These are phyloP conservation scores for Cheirogaleus major DNA, from an alignment of 2,797 vertebrate genomes.

Conservation along the genomic window DNA sequence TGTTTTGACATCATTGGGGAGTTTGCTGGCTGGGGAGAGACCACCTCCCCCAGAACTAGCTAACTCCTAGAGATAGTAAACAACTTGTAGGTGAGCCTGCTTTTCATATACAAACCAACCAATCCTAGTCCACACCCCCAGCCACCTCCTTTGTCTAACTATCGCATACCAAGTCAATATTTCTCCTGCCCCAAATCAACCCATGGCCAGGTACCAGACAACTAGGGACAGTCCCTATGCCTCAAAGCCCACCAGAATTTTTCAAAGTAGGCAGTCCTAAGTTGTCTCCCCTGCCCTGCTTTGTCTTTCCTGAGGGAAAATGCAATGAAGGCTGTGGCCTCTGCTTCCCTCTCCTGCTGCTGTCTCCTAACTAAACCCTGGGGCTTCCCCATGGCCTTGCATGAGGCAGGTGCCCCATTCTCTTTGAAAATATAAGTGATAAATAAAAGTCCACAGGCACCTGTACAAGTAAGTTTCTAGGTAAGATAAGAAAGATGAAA, in stretches of 20 bases:
- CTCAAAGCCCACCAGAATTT: neutral
- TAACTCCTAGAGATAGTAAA: neutral
- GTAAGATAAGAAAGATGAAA: neutral
- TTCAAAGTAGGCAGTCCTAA: neutral
- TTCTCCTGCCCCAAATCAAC: too few species aligned
- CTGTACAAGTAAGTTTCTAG: neutral
- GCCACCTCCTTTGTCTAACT: neutral
- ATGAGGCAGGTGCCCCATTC: neutral
- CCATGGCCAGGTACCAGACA: too few species aligned
- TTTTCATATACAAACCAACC: neutral
- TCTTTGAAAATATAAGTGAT: neutral
- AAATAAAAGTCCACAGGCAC: neutral
- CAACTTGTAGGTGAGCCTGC: neutral
- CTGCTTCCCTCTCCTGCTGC: neutral
- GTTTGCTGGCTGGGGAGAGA: neutral
- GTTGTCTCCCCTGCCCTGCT: too few species aligned
- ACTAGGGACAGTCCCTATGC: neutral
- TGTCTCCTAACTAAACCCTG: neutral
- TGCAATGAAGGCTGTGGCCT: neutral
- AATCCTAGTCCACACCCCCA: neutral
- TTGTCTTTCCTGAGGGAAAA: neutral
- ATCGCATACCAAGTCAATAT: neutral
- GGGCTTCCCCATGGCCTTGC: neutral
- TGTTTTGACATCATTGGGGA: neutral
- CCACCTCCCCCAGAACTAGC: neutral